These are phyloP conservation scores for Lota lota DNA, from an alignment of 2,113 vertebrate genomes.

Conservation along the genomic window DNA sequence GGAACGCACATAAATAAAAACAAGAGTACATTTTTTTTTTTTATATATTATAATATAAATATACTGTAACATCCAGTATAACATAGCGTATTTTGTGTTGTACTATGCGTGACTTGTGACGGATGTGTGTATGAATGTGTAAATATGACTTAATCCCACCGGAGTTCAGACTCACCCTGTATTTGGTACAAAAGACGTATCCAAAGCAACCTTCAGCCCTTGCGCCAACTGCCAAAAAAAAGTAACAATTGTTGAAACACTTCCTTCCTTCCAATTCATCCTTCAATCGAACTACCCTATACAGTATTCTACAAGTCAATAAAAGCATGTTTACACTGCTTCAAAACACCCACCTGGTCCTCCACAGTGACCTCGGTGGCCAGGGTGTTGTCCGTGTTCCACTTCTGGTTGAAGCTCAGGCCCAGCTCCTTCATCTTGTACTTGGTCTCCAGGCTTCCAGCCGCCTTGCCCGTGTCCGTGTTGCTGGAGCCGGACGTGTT, in stretches of 20 bases:
- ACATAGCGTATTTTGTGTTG: too few species aligned
- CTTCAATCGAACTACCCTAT: not conserved
- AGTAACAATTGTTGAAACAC: not conserved
- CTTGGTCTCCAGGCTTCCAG: constrained; percentile 91
- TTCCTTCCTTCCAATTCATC: not conserved
- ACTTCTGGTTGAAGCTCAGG: constrained; percentile 89
- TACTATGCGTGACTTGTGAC: too few species aligned
- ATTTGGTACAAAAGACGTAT: constrained; percentile 95
- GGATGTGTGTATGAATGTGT: too few species aligned
- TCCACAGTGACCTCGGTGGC: constrained; percentile 86
- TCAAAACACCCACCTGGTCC: constrained; percentile 81
- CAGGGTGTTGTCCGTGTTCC: constrained; percentile 93
- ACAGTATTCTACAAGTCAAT: too few species aligned
- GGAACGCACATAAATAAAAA: too few species aligned
- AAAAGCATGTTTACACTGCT: too few species aligned
- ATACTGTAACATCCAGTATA: too few species aligned
- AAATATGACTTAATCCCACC: too few species aligned
- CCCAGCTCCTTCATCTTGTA: constrained; percentile 88
- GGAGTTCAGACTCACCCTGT: constrained; percentile 81
- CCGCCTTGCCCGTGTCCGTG: constrained; percentile 89
- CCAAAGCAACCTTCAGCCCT: constrained; percentile 88
- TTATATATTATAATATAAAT: too few species aligned
- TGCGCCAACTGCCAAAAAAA: constrained; percentile 78
- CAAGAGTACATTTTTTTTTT: too few species aligned
- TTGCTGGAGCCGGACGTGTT: constrained; percentile 88